These are phyloP conservation scores for Enteromius paludinosus DNA, from an alignment of 2,797 vertebrate genomes.

Conservation along the genomic window DNA sequence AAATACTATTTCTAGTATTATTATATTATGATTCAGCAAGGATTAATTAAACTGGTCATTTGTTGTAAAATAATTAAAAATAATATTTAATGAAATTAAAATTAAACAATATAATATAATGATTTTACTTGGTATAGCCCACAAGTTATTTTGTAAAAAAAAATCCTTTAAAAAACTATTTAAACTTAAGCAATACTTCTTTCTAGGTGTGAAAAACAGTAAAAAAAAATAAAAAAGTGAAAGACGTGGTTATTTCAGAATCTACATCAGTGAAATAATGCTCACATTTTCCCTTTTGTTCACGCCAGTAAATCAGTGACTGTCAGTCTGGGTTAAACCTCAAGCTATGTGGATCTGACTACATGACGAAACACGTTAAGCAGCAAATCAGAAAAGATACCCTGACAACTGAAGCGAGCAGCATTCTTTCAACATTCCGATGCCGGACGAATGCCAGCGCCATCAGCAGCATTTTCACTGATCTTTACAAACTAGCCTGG, in stretches of 20 bases:
- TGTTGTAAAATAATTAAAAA: background rate
- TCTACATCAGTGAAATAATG: background rate
- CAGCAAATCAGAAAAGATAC: background rate
- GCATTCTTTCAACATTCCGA: slow-evolving; percentile 24
- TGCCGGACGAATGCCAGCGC: background rate
- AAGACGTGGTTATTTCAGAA: background rate
- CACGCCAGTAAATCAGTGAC: slow-evolving; percentile 2
- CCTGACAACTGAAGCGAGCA: background rate
- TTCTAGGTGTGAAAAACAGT: no score
- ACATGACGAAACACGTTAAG: background rate
- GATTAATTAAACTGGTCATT: background rate
- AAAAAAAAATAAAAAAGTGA: background rate
- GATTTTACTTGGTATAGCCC: background rate
- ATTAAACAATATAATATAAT: background rate
- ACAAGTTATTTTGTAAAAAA: background rate
- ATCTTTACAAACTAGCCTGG: slow-evolving; percentile 7
- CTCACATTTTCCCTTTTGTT: background rate
- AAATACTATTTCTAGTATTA: no score
- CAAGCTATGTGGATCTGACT: background rate
- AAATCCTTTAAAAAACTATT: no score
- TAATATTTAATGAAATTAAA: background rate
- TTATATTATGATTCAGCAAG: background rate
- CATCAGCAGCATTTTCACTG: slow-evolving; percentile 30
- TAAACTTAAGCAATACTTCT: background rate
- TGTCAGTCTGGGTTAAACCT: slow-evolving; percentile 12